A percentile compares a stretch with the other conserved stretches of the same genome.
phyloP scores from a whole-genome alignment of 2,113 vertebrate species.

The Tenebrosternarchus preto region DNA sequence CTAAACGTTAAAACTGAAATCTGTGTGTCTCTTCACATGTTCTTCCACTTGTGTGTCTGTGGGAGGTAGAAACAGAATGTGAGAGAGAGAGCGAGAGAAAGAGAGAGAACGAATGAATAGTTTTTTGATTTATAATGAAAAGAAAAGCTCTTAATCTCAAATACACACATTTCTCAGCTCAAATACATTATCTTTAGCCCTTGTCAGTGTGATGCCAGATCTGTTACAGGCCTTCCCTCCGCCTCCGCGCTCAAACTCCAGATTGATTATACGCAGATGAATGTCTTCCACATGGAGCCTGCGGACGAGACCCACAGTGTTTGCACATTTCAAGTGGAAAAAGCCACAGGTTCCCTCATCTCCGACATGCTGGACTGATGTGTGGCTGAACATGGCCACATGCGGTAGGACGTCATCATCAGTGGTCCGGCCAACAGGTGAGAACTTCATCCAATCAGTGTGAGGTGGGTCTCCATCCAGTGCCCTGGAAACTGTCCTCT shows the following conservation, averaged over 20 bases:
- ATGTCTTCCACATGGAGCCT: constrained; percentile 37
- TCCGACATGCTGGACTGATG: neutral
- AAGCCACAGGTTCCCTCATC: constrained; percentile 48
- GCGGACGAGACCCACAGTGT: neutral
- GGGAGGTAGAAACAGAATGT: constrained; percentile 3
- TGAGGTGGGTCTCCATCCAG: no score
- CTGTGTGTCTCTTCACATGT: neutral
- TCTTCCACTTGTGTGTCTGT: neutral
- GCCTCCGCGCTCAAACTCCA: neutral
- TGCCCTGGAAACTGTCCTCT: no score
- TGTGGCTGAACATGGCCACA: no score
- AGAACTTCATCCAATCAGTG: no score
- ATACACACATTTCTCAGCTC: constrained; percentile 37
- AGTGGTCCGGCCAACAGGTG: no score
- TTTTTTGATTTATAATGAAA: constrained; percentile 36
- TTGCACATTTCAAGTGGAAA: no score
- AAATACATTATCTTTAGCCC: constrained; percentile 7
- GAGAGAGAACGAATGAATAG: constrained; percentile 11
- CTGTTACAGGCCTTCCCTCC: constrained; percentile 11
- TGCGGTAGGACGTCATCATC: no score
- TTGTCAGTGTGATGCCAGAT: constrained; percentile 10
- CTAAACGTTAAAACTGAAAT: constrained; percentile 37
- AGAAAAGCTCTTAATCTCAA: constrained; percentile 35
- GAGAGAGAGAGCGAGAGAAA: constrained; percentile 17
- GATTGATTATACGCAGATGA: constrained; percentile 25